Base-by-base conservation (phyloP, 1,140 invertebrate species). In the Aricia agestis region DNA sequence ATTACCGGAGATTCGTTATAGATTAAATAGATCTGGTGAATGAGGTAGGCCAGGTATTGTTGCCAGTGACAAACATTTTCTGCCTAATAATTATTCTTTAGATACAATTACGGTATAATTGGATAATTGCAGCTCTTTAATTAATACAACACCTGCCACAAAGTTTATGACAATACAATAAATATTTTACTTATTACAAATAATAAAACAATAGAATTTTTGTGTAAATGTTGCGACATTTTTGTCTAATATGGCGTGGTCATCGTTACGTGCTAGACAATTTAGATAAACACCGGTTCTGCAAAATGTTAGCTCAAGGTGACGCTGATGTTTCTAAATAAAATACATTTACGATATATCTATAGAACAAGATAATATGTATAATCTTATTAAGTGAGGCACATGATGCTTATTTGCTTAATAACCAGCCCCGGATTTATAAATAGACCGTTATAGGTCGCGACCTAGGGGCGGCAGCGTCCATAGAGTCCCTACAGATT, bases 171-270 rank as follows among this genome's bases (percentile, higher is more conserved):
- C 59, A 63, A 19, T 25, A 25, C 1, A 63, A 63, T 3, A 63
- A 19, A 63, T 63, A 63, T 63, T 15, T 52, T 63, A 19, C 18
- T 11, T 11, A 63, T 63, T 63, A 25, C 59, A 63, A 63, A 63
- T 63, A 19, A 2, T 63, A 18, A 63, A 19, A 25, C 17, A 63
- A 63, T 19, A 19, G 59, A 63, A 63, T 63, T 19, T 63, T 63
- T 63, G 59, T 63, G 59, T 63, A 63, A 63, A 19, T 63, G 10
- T 63, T 19, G 18, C 59, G 19, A 63, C 59, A 63, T 19, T 63
- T 18, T 63, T 52, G 45, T 19, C 59, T 19, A 19, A 63, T 19
- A 63, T 63, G 59, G 59, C 19, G 19, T 9, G 58, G 18, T 19
- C 31, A 63, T 63, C 18, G 59, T 63, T 63, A 63, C n/a, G 58